These are phyloP conservation scores for Machaerirhynchus nigripectus DNA, from an alignment of 2,113 vertebrate species.

Conservation along the genomic window DNA sequence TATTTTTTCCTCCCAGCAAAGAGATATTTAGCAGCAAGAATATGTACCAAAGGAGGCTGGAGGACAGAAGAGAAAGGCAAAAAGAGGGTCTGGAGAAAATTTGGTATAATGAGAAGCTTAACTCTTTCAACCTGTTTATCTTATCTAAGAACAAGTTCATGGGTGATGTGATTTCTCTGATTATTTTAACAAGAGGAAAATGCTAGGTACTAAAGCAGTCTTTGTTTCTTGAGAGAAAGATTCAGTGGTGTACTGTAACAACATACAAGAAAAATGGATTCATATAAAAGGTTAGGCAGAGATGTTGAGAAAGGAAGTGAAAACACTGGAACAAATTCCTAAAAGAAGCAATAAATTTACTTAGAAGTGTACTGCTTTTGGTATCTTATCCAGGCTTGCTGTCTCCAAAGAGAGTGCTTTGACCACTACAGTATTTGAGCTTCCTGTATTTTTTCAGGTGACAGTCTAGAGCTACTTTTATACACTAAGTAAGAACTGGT, in stretches of 20 bases:
- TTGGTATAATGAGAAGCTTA: neutral
- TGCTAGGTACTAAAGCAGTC: neutral
- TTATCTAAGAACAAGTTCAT: neutral
- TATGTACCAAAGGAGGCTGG: neutral
- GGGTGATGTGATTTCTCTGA: neutral
- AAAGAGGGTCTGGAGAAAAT: neutral
- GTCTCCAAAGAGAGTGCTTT: neutral
- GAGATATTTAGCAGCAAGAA: neutral
- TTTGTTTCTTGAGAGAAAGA: neutral
- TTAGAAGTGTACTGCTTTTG: neutral
- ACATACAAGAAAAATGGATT: neutral
- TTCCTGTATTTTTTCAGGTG: neutral
- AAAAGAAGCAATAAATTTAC: neutral
- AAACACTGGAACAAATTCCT: neutral
- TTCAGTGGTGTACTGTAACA: neutral
- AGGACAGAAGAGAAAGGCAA: neutral
- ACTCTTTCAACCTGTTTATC: neutral
- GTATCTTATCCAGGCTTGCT: neutral
- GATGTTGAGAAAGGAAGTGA: neutral
- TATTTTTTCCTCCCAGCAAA: neutral
- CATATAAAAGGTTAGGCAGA: neutral
- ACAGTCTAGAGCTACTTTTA: neutral
- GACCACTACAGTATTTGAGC: neutral
- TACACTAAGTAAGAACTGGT: neutral
- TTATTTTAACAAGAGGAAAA: neutral